Base-by-base conservation (phyloP, 2,797 vertebrate species). In the Microchirus variegatus region DNA sequence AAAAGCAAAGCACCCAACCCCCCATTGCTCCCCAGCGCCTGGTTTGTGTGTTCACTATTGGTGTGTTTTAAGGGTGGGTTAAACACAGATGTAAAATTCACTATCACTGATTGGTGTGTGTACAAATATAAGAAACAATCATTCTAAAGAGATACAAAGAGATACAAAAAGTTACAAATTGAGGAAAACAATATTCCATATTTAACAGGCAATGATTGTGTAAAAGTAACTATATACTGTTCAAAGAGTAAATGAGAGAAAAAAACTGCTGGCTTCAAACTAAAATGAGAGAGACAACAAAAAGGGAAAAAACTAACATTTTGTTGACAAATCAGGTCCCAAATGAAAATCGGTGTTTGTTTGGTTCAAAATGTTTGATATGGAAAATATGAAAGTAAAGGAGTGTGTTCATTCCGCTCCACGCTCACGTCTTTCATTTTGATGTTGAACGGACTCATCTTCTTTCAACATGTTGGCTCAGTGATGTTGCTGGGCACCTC, bases 381-480 rank as follows among this genome's bases (percentile, higher is more conserved):
- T 31, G 26, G 36, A 11, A 31, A 36, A 44, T 46, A 57, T 41
- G 42, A 74, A 73, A 68, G 38, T 9, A n/a, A 55, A 40, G 6
- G n/a, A 46, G 12, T 6, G 58, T 5, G 42, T 59, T 62, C 52
- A 15, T 10, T 0, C 59, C 15, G 63, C 53, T 73, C 64, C 57
- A 12, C 37, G 22, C 45, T 51, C 49, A 38, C 16, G 40, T 48
- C 14, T 53, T 55, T 10, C 6, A 2, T 47, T 45, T 61, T 67
- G 37, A 56, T 70, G 72, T 44, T 44, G 46, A 80, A 63, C 19
- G 5, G 73, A 73, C 63, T 76, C 54, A 35, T 73, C 63, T 80
- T 38, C 52, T 69, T 62, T 71, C 43, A 46, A 48, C 66, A 7
- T 11, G 62, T 2, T 57, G 54, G 65, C 71, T 61, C 14, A 0